A percentile compares a stretch with the other conserved stretches of the same genome.
phyloP scores from a whole-genome alignment of 2,888 invertebrate genomes.

The Diplazon laetatorius region DNA sequence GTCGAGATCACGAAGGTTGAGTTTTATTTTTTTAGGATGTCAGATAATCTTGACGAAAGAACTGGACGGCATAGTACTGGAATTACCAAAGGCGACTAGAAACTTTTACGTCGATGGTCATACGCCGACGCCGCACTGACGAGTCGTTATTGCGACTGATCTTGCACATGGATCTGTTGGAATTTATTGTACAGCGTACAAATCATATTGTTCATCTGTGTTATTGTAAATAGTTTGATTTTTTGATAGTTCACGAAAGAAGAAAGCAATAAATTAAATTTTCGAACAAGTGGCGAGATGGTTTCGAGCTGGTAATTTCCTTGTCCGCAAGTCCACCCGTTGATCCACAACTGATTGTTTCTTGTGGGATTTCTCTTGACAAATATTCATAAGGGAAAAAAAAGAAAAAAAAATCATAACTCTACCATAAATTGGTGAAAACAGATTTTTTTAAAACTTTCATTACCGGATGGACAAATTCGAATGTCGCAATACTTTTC shows the following conservation, averaged over 20 bases:
- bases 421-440: no score
- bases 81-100: constrained; percentile 93
- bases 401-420: no score
- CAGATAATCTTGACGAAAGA: constrained; percentile 95
- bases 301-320: no score
- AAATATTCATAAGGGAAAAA: no score
- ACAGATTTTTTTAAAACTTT: no score
- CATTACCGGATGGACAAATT: no score
- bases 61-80: constrained; percentile 92
- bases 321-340: no score
- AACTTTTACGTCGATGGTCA: constrained; percentile 99
- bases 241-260: not conserved
- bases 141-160: not conserved
- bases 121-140: constrained; percentile 95
- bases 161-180: not conserved
- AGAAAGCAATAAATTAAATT: constrained; percentile 37
- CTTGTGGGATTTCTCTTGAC: no score
- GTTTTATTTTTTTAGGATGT: constrained; percentile 86
- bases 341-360: no score
- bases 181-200: constrained; percentile 17
- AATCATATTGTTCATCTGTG: constrained; percentile 1
- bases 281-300: no score
- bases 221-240: constrained; percentile 35
- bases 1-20: not conserved
- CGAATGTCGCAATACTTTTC: no score